Evolutionary conservation across 1,140 invertebrate species (phyloP).

Genomic region (Kradibia gibbosae): DNA sequence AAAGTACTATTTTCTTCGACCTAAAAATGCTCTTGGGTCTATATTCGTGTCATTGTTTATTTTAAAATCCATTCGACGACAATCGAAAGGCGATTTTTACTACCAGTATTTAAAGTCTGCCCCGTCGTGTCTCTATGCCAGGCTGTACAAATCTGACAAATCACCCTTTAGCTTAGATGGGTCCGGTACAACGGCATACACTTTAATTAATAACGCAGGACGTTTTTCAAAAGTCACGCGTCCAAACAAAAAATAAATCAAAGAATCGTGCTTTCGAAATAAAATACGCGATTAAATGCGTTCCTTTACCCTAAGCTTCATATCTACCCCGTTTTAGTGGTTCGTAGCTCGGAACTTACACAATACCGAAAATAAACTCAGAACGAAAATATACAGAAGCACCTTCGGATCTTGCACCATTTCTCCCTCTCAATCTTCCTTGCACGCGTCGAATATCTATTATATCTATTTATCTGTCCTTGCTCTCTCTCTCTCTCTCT

Average conservation of each 20-base stretch:
- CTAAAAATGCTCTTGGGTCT: background rate
- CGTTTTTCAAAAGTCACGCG: slow-evolving; percentile 33
- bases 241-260: slow-evolving; percentile 42
- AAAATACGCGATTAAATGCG: slow-evolving; percentile 38
- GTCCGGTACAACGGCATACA: background rate
- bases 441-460: background rate
- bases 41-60: background rate
- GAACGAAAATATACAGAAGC: slow-evolving; percentile 33
- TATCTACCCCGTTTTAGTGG: background rate
- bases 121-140: background rate
- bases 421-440: background rate
- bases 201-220: slow-evolving; percentile 42
- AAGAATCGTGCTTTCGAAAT: slow-evolving; percentile 42
- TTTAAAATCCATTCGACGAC: slow-evolving; percentile 18
- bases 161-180: slow-evolving; percentile 18
- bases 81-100: slow-evolving; percentile 36
- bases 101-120: background rate
- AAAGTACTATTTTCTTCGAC: background rate
- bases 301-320: background rate
- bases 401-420: background rate
- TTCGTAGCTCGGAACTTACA: background rate
- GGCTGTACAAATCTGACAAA: slow-evolving; percentile 29
- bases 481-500: background rate
- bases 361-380: slow-evolving; percentile 43
- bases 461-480: background rate